Evolutionary conservation across 1,140 invertebrate species (phyloP).

Genomic region (Chionoecetes opilio): DNA sequence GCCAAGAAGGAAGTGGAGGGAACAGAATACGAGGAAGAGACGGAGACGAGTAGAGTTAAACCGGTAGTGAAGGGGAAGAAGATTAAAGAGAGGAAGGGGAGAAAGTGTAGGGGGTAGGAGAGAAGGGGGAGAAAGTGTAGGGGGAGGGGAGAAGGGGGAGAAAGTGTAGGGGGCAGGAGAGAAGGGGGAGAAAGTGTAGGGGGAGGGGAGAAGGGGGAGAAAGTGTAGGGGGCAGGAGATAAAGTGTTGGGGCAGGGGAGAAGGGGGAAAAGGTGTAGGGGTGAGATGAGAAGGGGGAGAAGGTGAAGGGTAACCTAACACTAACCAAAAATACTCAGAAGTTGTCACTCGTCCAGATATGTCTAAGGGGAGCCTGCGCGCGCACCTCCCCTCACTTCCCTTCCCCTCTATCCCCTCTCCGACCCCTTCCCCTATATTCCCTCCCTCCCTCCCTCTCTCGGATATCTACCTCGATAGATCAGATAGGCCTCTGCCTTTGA

Average conservation of each 20-base stretch:
- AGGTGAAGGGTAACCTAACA: slow-evolving; percentile 27
- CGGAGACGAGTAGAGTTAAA: not conserved
- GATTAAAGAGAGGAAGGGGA: too few species aligned
- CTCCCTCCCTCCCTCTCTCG: not conserved
- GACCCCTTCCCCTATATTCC: not conserved
- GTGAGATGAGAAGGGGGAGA: not conserved
- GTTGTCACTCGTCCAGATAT: slow-evolving; percentile 9
- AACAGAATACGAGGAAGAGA: slow-evolving; percentile 31
- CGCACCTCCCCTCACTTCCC: not conserved
- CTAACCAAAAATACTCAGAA: slow-evolving; percentile 16
- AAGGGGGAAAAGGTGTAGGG: not conserved
- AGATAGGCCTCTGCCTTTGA: not conserved
- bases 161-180: not conserved
- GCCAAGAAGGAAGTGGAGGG: not conserved
- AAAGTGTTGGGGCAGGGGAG: not conserved
- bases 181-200: not conserved
- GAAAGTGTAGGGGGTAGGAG: not conserved
- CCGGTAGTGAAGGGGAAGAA: not conserved
- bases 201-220: not conserved
- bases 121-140: slow-evolving; percentile 22
- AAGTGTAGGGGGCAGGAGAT: not conserved
- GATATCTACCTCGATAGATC: not conserved
- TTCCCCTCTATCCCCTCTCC: not conserved
- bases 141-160: not conserved
- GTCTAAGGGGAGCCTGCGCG: not conserved